phyloP scores from a whole-genome alignment of 1,140 invertebrate species.

The Diorhabda carinulata region DNA sequence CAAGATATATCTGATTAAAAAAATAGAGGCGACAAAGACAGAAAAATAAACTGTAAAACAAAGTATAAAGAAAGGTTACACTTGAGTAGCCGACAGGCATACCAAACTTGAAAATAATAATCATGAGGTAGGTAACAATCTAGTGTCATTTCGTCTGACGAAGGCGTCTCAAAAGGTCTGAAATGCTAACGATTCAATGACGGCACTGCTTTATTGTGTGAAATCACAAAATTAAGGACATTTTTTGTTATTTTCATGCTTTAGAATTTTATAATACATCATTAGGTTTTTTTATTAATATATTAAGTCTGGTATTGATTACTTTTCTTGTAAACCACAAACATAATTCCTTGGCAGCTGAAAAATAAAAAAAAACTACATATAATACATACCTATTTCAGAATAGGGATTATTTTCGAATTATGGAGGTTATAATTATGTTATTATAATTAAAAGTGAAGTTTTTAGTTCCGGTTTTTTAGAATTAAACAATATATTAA shows the following conservation, averaged over 20 bases:
- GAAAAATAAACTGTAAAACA: background rate
- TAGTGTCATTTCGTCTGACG: constrained; percentile 36
- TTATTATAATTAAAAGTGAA: no score
- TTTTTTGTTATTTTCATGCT: background rate
- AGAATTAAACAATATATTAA: no score
- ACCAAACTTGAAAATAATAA: constrained; percentile 33
- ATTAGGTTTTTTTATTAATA: background rate
- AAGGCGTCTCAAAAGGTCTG: constrained; percentile 36
- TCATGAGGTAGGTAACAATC: constrained; percentile 36
- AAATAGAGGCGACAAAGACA: background rate
- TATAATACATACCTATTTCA: no score
- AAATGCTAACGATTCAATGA: constrained; percentile 26
- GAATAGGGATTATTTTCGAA: no score
- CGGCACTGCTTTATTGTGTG: constrained; percentile 22
- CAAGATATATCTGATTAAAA: background rate
- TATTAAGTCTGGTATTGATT: no score
- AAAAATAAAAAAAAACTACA: no score
- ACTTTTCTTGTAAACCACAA: no score
- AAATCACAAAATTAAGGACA: constrained; percentile 26
- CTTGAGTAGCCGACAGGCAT: constrained; percentile 10
- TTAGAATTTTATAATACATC: background rate
- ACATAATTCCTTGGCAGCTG: no score
- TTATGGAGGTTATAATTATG: no score
- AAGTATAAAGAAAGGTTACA: background rate
- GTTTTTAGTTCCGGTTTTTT: no score